Conservation (phyloP, 1,140 invertebrate species). For the Drusus annulatus region DNA sequence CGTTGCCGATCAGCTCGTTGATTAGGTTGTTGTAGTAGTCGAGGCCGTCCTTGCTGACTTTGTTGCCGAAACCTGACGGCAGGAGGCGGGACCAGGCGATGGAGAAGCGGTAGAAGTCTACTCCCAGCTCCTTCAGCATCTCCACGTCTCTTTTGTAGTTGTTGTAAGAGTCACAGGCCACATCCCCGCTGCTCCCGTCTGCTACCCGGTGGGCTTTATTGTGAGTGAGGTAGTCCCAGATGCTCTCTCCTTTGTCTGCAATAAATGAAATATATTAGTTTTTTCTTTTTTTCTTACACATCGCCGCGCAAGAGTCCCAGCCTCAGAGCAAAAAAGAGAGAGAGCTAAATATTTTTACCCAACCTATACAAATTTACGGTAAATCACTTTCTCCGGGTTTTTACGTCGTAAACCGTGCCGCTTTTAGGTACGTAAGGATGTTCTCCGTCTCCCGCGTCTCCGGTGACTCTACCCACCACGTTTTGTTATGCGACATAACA, state of each 20-base stretch:
- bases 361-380: too few relatives aligned
- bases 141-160: slow-evolving; percentile 70
- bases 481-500: too few relatives aligned
- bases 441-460: too few relatives aligned
- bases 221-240: slow-evolving; percentile 63
- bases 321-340: too few relatives aligned
- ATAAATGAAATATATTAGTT: background rate
- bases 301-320: too few relatives aligned
- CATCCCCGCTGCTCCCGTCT: slow-evolving; percentile 64
- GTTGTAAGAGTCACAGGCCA: slow-evolving; percentile 68
- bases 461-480: too few relatives aligned
- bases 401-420: too few relatives aligned
- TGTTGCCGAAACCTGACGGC: slow-evolving; percentile 69
- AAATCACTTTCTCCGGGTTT: too few relatives aligned
- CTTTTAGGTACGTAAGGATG: too few relatives aligned
- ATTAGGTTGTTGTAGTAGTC: slow-evolving; percentile 74
- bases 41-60: slow-evolving; percentile 71
- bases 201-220: slow-evolving; percentile 59
- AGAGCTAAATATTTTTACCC: too few relatives aligned
- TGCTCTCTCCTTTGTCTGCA: slow-evolving; percentile 63
- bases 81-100: slow-evolving; percentile 75
- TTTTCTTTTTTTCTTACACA: too few relatives aligned
- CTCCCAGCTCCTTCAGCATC: slow-evolving; percentile 68
- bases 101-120: slow-evolving; percentile 75
- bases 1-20: slow-evolving; percentile 66